phyloP scores from a whole-genome alignment of 2,888 invertebrate genomes.

The Lamellibrachia columna region DNA sequence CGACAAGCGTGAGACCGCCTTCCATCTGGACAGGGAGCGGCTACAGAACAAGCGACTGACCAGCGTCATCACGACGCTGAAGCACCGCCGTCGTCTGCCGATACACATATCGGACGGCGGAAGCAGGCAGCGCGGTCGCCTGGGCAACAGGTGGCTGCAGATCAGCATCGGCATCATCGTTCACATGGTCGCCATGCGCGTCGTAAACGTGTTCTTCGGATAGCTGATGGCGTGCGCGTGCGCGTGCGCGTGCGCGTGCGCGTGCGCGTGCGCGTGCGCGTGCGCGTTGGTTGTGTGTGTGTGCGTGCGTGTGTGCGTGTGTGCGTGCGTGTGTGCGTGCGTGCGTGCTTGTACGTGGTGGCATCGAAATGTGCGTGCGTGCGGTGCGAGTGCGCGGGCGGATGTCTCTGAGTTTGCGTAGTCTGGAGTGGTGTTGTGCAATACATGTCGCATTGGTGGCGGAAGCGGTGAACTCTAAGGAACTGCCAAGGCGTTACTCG shows the following conservation, averaged over 20 bases:
- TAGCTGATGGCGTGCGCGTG: neutral
- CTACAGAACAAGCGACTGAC: conserved; percentile 21
- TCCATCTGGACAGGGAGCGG: conserved; percentile 20
- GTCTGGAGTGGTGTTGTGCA: neutral
- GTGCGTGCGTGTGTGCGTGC: neutral
- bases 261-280: neutral
- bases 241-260: neutral
- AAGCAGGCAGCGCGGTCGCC: neutral
- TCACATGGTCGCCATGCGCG: neutral
- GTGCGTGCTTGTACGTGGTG: neutral
- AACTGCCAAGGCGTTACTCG: neutral
- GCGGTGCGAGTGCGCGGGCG: neutral
- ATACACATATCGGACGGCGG: neutral
- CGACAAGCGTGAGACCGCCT: neutral
- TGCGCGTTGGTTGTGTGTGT: too few relatives aligned
- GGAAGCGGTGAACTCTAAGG: neutral
- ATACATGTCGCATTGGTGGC: neutral
- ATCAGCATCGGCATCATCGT: neutral
- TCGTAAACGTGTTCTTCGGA: neutral
- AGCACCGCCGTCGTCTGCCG: conserved; percentile 19
- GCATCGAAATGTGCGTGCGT: neutral
- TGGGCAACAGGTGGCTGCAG: neutral
- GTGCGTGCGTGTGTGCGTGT: too few relatives aligned
- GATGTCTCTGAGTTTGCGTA: neutral
- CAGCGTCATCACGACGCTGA: conserved; percentile 19